These are phyloP conservation scores for Lasioglossum morio DNA, from an alignment of 2,888 invertebrate genomes.

Conservation along the genomic window DNA sequence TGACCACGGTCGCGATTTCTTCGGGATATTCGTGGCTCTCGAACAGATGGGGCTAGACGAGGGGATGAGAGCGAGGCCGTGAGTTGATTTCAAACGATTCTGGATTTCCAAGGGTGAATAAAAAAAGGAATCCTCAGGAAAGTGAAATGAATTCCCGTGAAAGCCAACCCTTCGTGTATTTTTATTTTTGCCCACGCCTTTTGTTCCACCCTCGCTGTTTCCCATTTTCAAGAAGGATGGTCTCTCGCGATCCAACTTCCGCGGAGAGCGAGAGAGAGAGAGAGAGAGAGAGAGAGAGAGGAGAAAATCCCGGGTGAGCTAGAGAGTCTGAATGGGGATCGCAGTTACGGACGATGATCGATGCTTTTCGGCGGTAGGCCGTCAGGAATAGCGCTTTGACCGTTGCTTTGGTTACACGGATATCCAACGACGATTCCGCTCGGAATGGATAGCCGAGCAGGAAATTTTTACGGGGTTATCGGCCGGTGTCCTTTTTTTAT, in stretches of 20 bases:
- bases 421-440: conserved; percentile 8
- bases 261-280: not conserved
- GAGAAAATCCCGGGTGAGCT: conserved; percentile 27
- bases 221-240: conserved; percentile 10
- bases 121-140: conserved; percentile 60
- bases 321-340: conserved; percentile 50
- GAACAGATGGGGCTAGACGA: conserved; percentile 27
- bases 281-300: no score
- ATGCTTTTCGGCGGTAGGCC: conserved; percentile 48
- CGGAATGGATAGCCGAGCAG: conserved; percentile 31
- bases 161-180: conserved; percentile 29
- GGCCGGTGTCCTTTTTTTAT: conserved; percentile 18
- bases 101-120: conserved; percentile 71
- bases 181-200: conserved; percentile 4
- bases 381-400: conserved; percentile 46
- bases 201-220: not conserved
- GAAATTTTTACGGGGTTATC: conserved; percentile 52
- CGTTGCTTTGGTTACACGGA: conserved; percentile 38
- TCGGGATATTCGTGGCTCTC: conserved; percentile 41
- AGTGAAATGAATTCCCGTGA: conserved; percentile 74
- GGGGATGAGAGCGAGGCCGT: conserved; percentile 53
- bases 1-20: conserved; percentile 71
- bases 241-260: conserved; percentile 18
- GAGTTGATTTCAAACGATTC: conserved; percentile 78
- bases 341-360: conserved; percentile 53